These are phyloP conservation scores for Actinia equina DNA, from an alignment of 64 coral and sea anemone genomes.

Conservation along the genomic window DNA sequence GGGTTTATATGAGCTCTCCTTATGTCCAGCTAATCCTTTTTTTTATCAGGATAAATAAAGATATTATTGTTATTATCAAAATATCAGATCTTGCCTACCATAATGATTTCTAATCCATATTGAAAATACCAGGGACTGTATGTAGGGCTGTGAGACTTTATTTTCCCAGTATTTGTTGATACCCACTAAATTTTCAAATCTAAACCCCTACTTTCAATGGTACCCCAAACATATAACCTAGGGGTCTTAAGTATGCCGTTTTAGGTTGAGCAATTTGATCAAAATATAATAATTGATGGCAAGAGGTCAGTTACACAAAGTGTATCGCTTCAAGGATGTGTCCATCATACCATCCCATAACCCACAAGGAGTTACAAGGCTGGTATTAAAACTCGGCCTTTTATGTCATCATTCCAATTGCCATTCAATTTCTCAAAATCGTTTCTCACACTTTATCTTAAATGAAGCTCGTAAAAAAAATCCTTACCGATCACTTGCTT, in stretches of 20 bases:
- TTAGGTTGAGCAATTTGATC: background rate
- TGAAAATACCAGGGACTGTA: no score
- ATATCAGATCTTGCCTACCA: background rate
- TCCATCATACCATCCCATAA: constrained; percentile 20
- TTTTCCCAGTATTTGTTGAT: no score
- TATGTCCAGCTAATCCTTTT: no score
- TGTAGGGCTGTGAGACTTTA: no score
- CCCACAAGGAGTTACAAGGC: background rate
- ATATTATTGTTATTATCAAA: background rate
- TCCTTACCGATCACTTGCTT: constrained; percentile 79
- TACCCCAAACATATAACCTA: no score
- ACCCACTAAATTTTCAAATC: no score
- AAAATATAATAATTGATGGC: background rate
- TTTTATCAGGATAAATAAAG: no score
- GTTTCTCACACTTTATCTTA: no score
- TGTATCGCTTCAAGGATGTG: constrained; percentile 32
- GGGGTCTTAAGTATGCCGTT: no score
- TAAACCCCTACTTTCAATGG: no score
- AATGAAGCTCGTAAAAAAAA: background rate
- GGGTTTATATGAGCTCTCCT: no score
- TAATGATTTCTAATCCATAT: no score
- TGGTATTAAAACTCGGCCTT: constrained; percentile 93
- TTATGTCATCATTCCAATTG: constrained; percentile 82
- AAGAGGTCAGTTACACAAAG: constrained; percentile 11
- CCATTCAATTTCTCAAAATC: background rate